Conservation (phyloP, 2,797 vertebrate genomes). For the Zonotrichia albicollis region DNA sequence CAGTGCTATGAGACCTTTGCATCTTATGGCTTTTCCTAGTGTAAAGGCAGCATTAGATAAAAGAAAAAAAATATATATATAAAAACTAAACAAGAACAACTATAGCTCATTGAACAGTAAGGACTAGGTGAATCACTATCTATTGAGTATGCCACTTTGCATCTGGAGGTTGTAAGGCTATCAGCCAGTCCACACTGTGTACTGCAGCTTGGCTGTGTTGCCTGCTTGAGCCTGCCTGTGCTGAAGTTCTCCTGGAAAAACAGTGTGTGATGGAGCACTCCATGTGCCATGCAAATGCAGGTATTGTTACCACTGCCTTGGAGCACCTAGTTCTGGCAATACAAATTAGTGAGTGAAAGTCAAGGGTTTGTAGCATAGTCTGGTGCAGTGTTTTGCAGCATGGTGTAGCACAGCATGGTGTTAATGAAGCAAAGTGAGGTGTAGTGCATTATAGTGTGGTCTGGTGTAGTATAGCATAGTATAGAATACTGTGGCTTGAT, state of each 20-base stretch:
- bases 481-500: background rate
- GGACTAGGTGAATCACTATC: background rate
- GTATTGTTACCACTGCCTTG: background rate
- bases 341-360: background rate
- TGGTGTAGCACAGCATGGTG: rapidly evolving
- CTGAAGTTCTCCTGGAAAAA: background rate
- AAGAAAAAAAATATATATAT: background rate
- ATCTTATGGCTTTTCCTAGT: background rate
- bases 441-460: rapidly evolving
- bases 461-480: rapidly evolving
- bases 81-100: background rate
- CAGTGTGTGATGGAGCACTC: background rate
- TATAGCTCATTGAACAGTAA: background rate
- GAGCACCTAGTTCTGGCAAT: background rate
- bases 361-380: background rate
- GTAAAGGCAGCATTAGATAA: background rate
- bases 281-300: rapidly evolving
- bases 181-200: background rate
- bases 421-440: too few relatives aligned
- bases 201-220: background rate
- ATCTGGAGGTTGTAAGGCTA: background rate
- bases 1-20: background rate
- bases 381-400: rapidly evolving
- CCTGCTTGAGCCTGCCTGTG: background rate
- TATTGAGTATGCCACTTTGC: background rate